Conservation (phyloP, 2,888 invertebrate genomes). For the Himalopsyche tibetana region DNA sequence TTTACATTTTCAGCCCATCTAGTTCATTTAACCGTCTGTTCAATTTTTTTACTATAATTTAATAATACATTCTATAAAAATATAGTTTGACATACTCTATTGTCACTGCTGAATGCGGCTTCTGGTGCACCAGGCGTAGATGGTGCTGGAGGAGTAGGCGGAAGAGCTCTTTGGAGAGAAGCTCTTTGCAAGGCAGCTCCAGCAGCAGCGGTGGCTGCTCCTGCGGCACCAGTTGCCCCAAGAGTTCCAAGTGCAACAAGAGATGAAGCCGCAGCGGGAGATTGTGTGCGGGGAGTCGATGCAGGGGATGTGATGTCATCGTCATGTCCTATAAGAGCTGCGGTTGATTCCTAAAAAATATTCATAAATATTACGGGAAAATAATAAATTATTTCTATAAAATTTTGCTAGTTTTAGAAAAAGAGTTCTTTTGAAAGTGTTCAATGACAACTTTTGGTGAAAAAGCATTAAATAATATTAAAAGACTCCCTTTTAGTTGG, state of each 20-base stretch:
- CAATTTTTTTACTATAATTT: too few species aligned
- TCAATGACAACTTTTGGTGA: too few species aligned
- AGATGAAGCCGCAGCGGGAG: neutral
- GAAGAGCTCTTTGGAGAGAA: conserved; percentile 48
- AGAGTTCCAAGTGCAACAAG: neutral
- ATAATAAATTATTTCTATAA: too few species aligned
- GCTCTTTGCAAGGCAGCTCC: conserved; percentile 13
- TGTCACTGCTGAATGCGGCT: conserved; percentile 79
- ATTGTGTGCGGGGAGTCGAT: neutral
- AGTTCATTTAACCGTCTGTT: too few species aligned
- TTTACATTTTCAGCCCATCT: too few species aligned
- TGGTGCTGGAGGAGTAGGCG: conserved; percentile 62
- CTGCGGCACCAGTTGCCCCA: conserved; percentile 12
- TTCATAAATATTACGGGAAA: neutral
- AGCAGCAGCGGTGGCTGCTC: neutral
- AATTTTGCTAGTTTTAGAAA: too few species aligned
- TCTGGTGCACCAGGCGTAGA: conserved; percentile 76
- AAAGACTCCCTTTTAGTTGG: too few species aligned
- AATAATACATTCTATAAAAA: too few species aligned
- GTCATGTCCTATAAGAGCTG: neutral
- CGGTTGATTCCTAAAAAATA: neutral
- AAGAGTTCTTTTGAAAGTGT: too few species aligned
- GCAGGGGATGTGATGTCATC: conserved; percentile 15
- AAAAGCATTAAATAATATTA: too few species aligned
- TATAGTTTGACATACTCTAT: conserved; percentile 74